Base-by-base conservation (phyloP, 2,113 vertebrate species). In the Callocephalon fimbriatum region DNA sequence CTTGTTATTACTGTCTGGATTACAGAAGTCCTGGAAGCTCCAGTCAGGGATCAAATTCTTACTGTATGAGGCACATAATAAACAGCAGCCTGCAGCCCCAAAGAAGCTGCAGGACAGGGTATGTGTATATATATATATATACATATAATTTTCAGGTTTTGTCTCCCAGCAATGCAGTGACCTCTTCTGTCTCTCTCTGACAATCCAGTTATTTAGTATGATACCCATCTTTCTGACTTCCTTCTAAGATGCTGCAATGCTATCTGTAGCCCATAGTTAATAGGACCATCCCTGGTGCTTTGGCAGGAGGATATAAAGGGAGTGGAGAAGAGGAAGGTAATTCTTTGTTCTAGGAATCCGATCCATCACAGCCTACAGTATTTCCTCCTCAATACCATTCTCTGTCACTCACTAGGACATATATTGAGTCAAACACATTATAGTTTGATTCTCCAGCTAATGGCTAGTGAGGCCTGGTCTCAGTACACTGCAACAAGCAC, bases 331-430 rank as follows among this genome's bases (percentile, higher is more conserved):
- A 90, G 58, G 67, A 91, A 82, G 40, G 82, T 72, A 97, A 94
- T 96, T 96, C 84, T 95, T 94, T 94, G 73, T 95, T 94, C 76
- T 38, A 54, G 93, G 73, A 90, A 83, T 81, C 85, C 0, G 76
- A 96, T 97, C 70, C 72, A 86, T 96, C 91, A 93, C 82, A 82
- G 51, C 58, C 74, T 0, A 1, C 3, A 10, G 22, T 68, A 70
- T 96, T 96, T 97, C 96, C 48, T 92, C 68, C 83, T 89, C 94
- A 86, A 68, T 95, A 68, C 40, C 56, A 38, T 72, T 90, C 65
- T 66, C 94, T 88, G 87, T 93, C 94, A 93, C 76, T 96, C 92
- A 86, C 91, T 78, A 75, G 77, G 85, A 86, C 35, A 32, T 54
- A 32, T 51, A 77, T 53, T 84, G 63, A 71, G 89, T 96, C 75